These are phyloP conservation scores for Pseudomyrmex gracilis DNA, from an alignment of 1,140 invertebrate species.

Conservation along the genomic window DNA sequence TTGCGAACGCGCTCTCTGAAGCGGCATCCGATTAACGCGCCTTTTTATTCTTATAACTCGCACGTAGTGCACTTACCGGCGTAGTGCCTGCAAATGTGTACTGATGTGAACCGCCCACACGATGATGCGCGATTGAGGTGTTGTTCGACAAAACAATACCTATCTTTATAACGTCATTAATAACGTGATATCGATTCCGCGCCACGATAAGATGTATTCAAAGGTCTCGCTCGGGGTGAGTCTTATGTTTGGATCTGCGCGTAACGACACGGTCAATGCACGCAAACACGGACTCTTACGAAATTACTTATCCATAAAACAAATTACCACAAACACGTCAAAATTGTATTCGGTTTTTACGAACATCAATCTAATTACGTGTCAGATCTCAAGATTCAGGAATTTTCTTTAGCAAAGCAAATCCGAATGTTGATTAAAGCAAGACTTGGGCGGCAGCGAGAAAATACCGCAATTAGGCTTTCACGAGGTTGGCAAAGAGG, in stretches of 20 bases:
- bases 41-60: neutral
- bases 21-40: neutral
- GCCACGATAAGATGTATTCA: neutral
- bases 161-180: neutral
- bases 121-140: neutral
- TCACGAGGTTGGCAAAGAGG: neutral
- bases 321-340: too few relatives aligned
- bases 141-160: neutral
- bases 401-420: neutral
- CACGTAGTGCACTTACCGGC: neutral
- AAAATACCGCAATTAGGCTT: constrained; percentile 11
- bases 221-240: neutral
- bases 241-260: neutral
- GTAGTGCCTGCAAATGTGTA: neutral
- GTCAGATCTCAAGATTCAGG: neutral
- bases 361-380: neutral
- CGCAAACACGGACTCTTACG: neutral
- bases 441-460: neutral
- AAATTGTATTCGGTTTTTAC: neutral
- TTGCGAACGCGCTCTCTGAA: neutral
- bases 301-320: neutral
- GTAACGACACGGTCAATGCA: neutral
- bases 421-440: constrained; percentile 3
- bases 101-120: neutral
- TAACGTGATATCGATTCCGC: constrained; percentile 9